Evolutionary conservation across 2,888 invertebrate species (phyloP), one percentile per base, ranked within the genome.

Genomic region (Sinelater perroti): DNA sequence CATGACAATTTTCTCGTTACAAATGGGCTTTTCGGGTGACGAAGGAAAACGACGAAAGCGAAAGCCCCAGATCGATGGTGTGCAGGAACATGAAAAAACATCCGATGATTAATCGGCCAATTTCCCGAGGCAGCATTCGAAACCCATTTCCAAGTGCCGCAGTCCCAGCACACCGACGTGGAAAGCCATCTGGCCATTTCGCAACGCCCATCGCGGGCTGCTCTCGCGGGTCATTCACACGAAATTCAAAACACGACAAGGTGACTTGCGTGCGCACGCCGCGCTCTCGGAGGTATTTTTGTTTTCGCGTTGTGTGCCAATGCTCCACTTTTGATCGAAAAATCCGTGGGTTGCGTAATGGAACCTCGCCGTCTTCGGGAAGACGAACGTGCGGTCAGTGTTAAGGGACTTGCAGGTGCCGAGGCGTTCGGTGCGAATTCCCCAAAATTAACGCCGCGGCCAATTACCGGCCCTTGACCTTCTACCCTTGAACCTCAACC

Each of bases 401-500:
- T n/a, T n/a, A n/a, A n/a, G n/a, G n/a, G n/a, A n/a, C n/a, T n/a
- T n/a, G n/a, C n/a, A n/a, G n/a, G n/a, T n/a, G n/a, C n/a, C n/a
- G n/a, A n/a, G n/a, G n/a, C n/a, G n/a, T n/a, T n/a, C n/a, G n/a
- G n/a, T n/a, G n/a, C n/a, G n/a, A n/a, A n/a, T n/a, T n/a, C n/a
- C n/a, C n/a, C n/a, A 26, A 14, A 42, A 49, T 55, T 56, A 46
- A 49, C 13, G 30, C 36, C 49, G 18, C 40, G 42, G 38, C 14
- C 21, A 51, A 45, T 44, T 40, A 45, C 26, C 38, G 51, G 51
- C 56, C 73, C 73, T 73, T 72, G 73, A 73, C 72, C 72, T 70
- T 65, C 61, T 67, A 71, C 68, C 72, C 73, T 73, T 73, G 73
- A 73, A 73, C 71, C 68, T 66, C 60, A 62, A 61, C 60, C 58